Conservation (phyloP, 1,140 invertebrate species). For the Diprion similis region DNA sequence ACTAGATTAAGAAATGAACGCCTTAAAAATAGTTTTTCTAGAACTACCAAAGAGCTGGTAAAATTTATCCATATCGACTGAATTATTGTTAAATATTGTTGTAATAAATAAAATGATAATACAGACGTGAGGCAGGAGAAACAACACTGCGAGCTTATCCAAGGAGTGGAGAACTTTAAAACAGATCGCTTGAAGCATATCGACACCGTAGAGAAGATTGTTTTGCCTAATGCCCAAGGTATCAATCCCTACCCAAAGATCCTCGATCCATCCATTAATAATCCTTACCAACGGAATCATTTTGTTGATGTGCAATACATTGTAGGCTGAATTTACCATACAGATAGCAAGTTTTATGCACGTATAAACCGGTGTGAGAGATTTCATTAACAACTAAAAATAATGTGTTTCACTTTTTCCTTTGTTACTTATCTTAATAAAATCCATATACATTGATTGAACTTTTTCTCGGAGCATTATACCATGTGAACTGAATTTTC, state of each 20-base stretch:
- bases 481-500: no score
- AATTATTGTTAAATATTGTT: slow-evolving; percentile 4
- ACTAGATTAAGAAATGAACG: no score
- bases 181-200: slow-evolving; percentile 74
- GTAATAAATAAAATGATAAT: slow-evolving; percentile 24
- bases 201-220: slow-evolving; percentile 79
- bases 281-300: not conserved
- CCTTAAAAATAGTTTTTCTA: not conserved
- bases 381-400: slow-evolving; percentile 1
- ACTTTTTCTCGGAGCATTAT: no score
- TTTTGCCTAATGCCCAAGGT: slow-evolving; percentile 82
- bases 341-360: not conserved
- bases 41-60: not conserved
- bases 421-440: not conserved
- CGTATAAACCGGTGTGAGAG: not conserved
- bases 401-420: not conserved
- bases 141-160: slow-evolving; percentile 75
- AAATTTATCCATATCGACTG: not conserved
- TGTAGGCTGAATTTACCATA: not conserved
- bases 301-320: not conserved
- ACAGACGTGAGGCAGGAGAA: slow-evolving; percentile 79
- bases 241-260: slow-evolving; percentile 38
- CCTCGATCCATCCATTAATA: not conserved
- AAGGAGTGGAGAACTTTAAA: slow-evolving; percentile 77
- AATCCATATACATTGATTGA: not conserved